Evolutionary conservation across 2,888 invertebrate species (phyloP).

Genomic region (Dasysyrphus albostriatus): DNA sequence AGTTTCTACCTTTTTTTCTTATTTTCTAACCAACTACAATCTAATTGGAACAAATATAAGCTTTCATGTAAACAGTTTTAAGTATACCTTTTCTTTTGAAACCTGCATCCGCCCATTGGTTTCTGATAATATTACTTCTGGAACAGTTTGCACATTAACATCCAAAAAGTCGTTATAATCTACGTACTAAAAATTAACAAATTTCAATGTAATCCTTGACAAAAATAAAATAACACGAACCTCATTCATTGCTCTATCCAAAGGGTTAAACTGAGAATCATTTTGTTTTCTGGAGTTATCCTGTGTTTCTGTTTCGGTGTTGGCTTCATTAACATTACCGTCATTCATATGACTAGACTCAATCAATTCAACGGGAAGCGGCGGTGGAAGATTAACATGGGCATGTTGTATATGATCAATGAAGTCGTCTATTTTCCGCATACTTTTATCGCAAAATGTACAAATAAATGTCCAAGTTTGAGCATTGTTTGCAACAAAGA

Average conservation of each 20-base stretch:
- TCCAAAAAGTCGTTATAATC: slow-evolving; percentile 78
- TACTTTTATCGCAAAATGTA: slow-evolving; percentile 78
- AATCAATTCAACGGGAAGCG: slow-evolving; percentile 42
- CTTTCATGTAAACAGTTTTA: neutral
- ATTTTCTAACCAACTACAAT: no score
- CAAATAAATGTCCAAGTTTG: slow-evolving; percentile 79
- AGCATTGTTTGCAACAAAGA: slow-evolving; percentile 78
- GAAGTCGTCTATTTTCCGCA: slow-evolving; percentile 78
- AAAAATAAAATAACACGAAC: slow-evolving; percentile 10
- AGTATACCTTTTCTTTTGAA: slow-evolving; percentile 43
- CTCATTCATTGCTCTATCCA: slow-evolving; percentile 58
- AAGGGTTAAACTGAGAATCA: slow-evolving; percentile 51
- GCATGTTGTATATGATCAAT: slow-evolving; percentile 78
- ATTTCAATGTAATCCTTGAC: neutral
- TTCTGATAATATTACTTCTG: slow-evolving; percentile 77
- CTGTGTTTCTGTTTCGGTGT: neutral
- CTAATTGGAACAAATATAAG: neutral
- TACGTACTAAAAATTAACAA: slow-evolving; percentile 74
- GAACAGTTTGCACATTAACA: slow-evolving; percentile 78
- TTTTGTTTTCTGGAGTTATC: slow-evolving; percentile 26
- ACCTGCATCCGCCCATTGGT: slow-evolving; percentile 66
- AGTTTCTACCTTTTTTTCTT: no score
- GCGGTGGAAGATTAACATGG: slow-evolving; percentile 75
- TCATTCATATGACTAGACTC: neutral
- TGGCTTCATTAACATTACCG: slow-evolving; percentile 1